phyloP scores from a whole-genome alignment of 2,888 invertebrate genomes.

The Sympetrum striolatum region DNA sequence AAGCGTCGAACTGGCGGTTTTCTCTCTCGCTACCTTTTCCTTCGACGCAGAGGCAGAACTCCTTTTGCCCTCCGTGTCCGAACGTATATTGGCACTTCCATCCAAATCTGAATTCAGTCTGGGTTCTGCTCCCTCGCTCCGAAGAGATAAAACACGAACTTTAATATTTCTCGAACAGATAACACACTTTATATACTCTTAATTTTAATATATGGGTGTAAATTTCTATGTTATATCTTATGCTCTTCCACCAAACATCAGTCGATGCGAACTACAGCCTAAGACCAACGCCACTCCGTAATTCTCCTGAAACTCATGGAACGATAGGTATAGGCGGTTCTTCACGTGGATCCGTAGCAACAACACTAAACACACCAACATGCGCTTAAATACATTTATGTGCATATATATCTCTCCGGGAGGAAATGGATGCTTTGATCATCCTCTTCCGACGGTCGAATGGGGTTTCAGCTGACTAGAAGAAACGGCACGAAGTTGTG shows the following conservation, averaged over 20 bases:
- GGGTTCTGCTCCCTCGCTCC: background rate
- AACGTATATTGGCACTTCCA: background rate
- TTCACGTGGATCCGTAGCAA: background rate
- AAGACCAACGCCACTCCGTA: background rate
- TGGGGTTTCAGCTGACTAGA: background rate
- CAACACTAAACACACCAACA: constrained; percentile 36
- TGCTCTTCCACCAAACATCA: background rate
- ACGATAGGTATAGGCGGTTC: background rate
- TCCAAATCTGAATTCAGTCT: background rate
- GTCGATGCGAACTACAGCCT: background rate
- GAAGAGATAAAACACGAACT: background rate
- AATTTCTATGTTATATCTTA: no score
- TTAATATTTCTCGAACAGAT: background rate
- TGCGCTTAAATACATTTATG: background rate
- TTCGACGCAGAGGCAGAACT: background rate
- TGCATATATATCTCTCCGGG: background rate
- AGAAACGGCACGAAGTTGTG: background rate
- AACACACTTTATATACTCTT: background rate
- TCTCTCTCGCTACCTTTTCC: background rate
- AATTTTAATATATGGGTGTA: background rate
- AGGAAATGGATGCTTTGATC: background rate
- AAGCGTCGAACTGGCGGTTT: background rate
- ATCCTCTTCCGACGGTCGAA: background rate
- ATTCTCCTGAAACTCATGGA: background rate
- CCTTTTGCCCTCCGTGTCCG: background rate